Base-by-base conservation (phyloP, 2,113 vertebrate genomes). In the Pontoporia blainvillei region DNA sequence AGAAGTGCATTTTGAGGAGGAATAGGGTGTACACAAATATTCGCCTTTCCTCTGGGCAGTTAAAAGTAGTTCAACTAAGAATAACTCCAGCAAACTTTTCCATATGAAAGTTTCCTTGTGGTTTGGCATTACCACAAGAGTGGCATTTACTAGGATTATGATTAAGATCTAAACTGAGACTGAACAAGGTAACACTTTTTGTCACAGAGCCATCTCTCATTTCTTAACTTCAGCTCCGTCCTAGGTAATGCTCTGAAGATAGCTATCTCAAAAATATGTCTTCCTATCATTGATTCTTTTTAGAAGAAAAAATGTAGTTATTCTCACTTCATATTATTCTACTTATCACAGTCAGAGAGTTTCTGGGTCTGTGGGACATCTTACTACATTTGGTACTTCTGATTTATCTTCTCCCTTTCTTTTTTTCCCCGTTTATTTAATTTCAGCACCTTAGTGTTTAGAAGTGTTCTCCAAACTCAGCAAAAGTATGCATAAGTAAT, bases 31-130 rank as follows among this genome's bases (percentile, higher is more conserved):
- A 85, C 54, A 67, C 21, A 44, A 18, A 13, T 39, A 31, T 87
- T 73, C 1, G 39, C n/a, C 67, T 54, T 54, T 46, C 29, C 4
- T 83, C 39, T 83, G 67, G 41, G 10, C 27, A 78, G 41, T 86
- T 83, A 62, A 95, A 96, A 94, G 64, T 87, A 78, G 49, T 36
- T 64, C 67, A 95, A 41, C 34, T 82, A 71, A 93, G 79, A 95
- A 90, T 84, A 90, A 79, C 15, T 85, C 54, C 34, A 66, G 25
- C 67, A 92, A 57, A 88, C 31, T 90, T 62, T 29, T 89, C 57
- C 27, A 31, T 34, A 49, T 54, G 78, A 96, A 96, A 89, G 18
- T 84, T 78, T 89, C 44, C 46, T 93, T 79, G 17, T 46, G 44
- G 93, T 72, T 67, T 86, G 46, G 23, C 36, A 5, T 93, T 81